A percentile compares a stretch with the other conserved stretches of the same genome.
These are phyloP conservation scores for Agrenia bidenticulata DNA, from an alignment of 2,888 invertebrate genomes.

Conservation along the genomic window DNA sequence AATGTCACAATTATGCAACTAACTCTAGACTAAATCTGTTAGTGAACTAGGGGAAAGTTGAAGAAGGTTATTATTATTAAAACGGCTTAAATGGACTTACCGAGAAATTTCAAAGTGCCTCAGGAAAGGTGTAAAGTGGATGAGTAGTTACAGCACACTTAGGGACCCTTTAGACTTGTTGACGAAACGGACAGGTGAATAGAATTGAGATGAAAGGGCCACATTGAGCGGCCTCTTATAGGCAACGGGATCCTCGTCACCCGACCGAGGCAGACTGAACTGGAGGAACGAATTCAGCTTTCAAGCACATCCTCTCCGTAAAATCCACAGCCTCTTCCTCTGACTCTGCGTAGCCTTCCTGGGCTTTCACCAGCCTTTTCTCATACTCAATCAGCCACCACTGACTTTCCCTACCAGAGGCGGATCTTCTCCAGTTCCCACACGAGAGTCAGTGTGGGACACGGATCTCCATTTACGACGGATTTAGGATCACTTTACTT, in stretches of 20 bases:
- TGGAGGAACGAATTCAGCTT: not conserved
- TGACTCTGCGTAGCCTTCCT: slow-evolving; percentile 11
- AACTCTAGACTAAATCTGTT: too few species aligned
- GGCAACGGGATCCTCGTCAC: slow-evolving; percentile 20
- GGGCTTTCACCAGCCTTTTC: too few species aligned
- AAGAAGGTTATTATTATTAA: slow-evolving; percentile 1
- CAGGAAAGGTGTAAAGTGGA: slow-evolving; percentile 12
- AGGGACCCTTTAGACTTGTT: slow-evolving; percentile 17
- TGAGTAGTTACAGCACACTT: not conserved
- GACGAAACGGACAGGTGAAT: slow-evolving; percentile 15
- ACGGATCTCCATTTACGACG: too few species aligned
- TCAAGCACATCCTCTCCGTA: not conserved
- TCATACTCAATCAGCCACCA: too few species aligned
- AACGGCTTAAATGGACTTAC: slow-evolving; percentile 10
- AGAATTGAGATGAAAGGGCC: slow-evolving; percentile 20
- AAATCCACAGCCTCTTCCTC: not conserved
- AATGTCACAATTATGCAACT: too few species aligned
- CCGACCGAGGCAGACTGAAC: slow-evolving; percentile 19
- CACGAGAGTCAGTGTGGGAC: too few species aligned
- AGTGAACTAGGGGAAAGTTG: too few species aligned
- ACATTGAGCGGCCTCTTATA: slow-evolving; percentile 20
- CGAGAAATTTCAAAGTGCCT: slow-evolving; percentile 7
- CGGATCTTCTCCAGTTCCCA: too few species aligned
- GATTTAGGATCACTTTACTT: too few species aligned
- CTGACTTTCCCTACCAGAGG: too few species aligned